Base-by-base conservation (phyloP, 1,140 invertebrate genomes). In the Pygmarrhopalites habei region DNA sequence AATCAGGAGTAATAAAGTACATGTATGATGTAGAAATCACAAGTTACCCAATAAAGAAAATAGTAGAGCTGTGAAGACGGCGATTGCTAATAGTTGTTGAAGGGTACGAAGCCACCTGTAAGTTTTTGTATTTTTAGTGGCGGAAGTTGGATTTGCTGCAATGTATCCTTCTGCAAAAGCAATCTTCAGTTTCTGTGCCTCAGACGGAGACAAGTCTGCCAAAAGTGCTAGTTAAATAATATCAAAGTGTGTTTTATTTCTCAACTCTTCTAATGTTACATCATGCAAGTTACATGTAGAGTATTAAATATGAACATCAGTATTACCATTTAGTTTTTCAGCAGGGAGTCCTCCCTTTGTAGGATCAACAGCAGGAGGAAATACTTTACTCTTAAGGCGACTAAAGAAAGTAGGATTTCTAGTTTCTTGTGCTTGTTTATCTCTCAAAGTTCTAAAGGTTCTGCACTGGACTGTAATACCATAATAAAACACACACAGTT, bases 101-200 rank as follows among this genome's bases (percentile, higher is more conserved):
- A 86, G 75, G 43, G 86, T 76, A 77, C 86, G 85, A 25, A 89
- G 78, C 75, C 85, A 86, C 70, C 83, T 84, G 60, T 82, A 80
- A 15, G 83, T 80, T 76, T 85, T 83, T 3, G 81, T 81, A 5
- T 58, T 52, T 25, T 59, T 39, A 19, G 28, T 66, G 35, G 55
- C 61, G 10, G 65, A 52, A 49, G 66, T 52, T 25, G 64, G 65
- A 51, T 64, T 70, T 25, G 60, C 66, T 21, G 69, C 72, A 39
- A 67, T 72, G 75, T 93, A 94, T 7, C 92, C 92, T 77, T 95
- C 91, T 51, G 89, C 89, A 78, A 94, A 95, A 0, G 90, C 90
- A 65, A 90, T 80, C 79, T 90, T 91, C 17, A 92, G 77, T 69
- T 82, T 83, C 70, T 88, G 81, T 67, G 85, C 82, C 71, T 89